These are phyloP conservation scores for Psittacus erithacus DNA, from an alignment of 2,113 vertebrate genomes.

Conservation along the genomic window DNA sequence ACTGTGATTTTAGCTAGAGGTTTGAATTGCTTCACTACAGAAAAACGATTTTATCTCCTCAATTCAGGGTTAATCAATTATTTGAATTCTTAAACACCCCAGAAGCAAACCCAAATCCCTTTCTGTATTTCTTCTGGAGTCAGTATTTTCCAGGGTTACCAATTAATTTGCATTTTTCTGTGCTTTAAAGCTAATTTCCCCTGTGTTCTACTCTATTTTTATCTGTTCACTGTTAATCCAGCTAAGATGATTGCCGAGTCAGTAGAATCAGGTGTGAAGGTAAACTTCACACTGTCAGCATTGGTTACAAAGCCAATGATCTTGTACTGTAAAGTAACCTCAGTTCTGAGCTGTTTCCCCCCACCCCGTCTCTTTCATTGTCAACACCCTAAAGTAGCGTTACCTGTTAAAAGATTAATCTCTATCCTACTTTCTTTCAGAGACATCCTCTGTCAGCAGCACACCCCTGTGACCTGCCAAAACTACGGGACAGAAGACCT, in stretches of 20 bases:
- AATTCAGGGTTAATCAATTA: constrained; percentile 17
- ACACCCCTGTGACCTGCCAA: neutral
- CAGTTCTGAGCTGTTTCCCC: neutral
- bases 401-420: neutral
- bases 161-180: constrained; percentile 35
- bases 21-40: neutral
- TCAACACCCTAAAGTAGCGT: neutral
- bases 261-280: neutral
- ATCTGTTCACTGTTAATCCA: neutral
- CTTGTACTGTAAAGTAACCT: neutral
- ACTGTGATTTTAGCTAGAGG: neutral
- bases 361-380: neutral
- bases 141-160: neutral
- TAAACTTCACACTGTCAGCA: neutral
- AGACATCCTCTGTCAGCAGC: neutral
- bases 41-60: neutral
- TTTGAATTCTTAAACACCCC: constrained; percentile 38
- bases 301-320: neutral
- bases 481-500: constrained; percentile 30
- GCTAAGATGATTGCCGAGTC: neutral
- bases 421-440: constrained; percentile 60
- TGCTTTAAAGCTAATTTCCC: constrained; percentile 40
- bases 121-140: neutral
- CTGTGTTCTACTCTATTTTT: constrained; percentile 30
- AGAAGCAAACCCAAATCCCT: constrained; percentile 9